Percentiles rank a stretch among this genome's conserved stretches.
These are phyloP conservation scores for Melanostoma scalare DNA, from an alignment of 2,888 invertebrate species.

Conservation along the genomic window DNA sequence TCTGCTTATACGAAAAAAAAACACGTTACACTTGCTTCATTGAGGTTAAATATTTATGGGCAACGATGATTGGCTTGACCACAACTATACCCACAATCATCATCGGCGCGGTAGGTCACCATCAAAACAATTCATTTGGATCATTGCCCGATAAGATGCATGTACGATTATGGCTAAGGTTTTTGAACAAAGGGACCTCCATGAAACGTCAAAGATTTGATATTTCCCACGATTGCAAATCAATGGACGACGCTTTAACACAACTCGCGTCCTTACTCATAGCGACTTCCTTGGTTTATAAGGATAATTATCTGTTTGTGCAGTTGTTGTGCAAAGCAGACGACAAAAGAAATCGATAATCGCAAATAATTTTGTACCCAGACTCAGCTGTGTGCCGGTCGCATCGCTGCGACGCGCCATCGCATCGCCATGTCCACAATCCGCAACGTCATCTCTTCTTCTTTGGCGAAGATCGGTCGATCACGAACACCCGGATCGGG, in stretches of 20 bases:
- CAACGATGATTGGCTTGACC: too few species aligned
- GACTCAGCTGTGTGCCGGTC: conserved; percentile 7
- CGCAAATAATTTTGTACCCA: conserved; percentile 64
- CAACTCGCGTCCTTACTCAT: not conserved
- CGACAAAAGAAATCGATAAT: conserved; percentile 72
- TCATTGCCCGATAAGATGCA: conserved; percentile 56
- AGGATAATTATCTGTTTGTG: conserved; percentile 68
- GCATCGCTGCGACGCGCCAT: conserved; percentile 8
- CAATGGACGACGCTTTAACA: not conserved
- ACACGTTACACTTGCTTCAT: too few species aligned
- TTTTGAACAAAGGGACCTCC: conserved; percentile 63
- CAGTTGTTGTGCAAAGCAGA: conserved; percentile 53
- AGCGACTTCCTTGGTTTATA: conserved; percentile 37
- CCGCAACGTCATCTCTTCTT: conserved; percentile 4
- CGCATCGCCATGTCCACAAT: conserved; percentile 13
- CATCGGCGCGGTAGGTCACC: conserved; percentile 49
- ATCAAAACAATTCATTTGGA: conserved; percentile 53
- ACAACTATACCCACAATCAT: not conserved
- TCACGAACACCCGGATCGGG: conserved; percentile 48
- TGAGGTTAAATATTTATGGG: too few species aligned
- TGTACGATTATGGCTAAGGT: conserved; percentile 18
- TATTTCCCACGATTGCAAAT: conserved; percentile 67
- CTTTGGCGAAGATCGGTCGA: conserved; percentile 44
- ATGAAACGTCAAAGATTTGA: conserved; percentile 66
- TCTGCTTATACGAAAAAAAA: too few species aligned